Evolutionary conservation across 2,113 vertebrate genomes (phyloP).

Genomic region (Cynoglossus semilaevis): DNA sequence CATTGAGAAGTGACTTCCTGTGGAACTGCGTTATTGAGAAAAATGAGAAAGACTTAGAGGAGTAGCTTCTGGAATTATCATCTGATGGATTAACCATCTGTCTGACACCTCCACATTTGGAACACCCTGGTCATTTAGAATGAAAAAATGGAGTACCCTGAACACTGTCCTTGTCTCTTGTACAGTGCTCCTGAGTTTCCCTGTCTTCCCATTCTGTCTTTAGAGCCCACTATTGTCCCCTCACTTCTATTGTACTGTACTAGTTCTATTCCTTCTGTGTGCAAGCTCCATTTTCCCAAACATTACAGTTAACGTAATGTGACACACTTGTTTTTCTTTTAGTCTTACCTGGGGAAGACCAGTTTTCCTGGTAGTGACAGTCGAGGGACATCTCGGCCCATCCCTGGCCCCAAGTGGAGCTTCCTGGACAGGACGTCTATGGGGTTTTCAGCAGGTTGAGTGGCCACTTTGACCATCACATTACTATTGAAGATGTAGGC

Average conservation of each 20-base stretch:
- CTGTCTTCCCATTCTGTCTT: no score
- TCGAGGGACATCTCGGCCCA: conserved; percentile 93
- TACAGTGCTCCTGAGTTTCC: no score
- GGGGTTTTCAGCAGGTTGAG: conserved; percentile 96
- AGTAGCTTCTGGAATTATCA: neutral
- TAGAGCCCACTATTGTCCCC: no score
- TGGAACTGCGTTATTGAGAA: conserved; percentile 78
- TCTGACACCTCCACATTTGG: no score
- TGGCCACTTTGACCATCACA: conserved; percentile 99
- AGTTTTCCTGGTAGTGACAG: conserved; percentile 96
- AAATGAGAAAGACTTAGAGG: neutral
- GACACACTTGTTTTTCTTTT: neutral
- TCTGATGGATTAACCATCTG: neutral
- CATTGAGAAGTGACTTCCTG: conserved; percentile 99
- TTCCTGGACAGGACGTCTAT: conserved; percentile 96
- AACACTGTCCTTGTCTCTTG: no score
- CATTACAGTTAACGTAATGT: no score
- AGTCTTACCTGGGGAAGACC: conserved; percentile 92
- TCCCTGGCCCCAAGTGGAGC: conserved; percentile 92
- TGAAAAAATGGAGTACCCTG: no score
- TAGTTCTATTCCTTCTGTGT: neutral
- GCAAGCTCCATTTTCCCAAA: neutral
- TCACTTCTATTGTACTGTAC: no score
- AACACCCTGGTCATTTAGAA: no score
- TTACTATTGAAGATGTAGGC: conserved; percentile 99